Base-by-base conservation (phyloP, 1,140 invertebrate species). In the Varroa destructor region DNA sequence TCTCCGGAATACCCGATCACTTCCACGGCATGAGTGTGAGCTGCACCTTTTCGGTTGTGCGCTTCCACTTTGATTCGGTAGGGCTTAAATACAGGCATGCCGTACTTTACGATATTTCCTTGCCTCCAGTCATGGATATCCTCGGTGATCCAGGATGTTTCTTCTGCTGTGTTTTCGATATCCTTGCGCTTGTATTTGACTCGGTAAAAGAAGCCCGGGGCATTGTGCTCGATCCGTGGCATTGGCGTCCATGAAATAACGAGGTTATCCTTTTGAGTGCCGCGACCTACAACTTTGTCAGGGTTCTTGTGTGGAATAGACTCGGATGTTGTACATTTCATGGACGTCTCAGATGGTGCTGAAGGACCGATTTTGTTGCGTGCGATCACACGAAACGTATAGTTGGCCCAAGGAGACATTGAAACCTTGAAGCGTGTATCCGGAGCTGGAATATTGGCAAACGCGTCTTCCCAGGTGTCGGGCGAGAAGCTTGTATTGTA, bases 201-300 rank as follows among this genome's bases (percentile, higher is more conserved):
- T 74, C 88, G 84, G 79, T 99, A 99, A 76, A 88, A 86, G 80
- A 99, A 96, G 64, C 87, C 87, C 0, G 90, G 90, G 0, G 87
- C 95, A 83, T 97, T 95, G 79, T 98, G 95, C 75, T 97, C 91
- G 76, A 97, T 91, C 80, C 92, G 86, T 0, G 92, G 88, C 93
- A 99, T 96, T 71, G 87, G 86, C 55, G 91, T 93, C 94, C 95
- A 99, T 4, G 86, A 85, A 76, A 99, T 95, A 40, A 96, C 87
- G 61, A 99, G 83, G 81, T 97, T 96, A 74, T 86, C 87, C 1
- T 91, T 90, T 61, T 86, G 84, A 2, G 87, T 88, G 73, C 94
- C 94, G 77, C 88, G 86, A 1, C 93, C 93, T 75, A 88, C 84
- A 0, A 99, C 93, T 79, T 96, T 93, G 72, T 90, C 88, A 0